Conservation (phyloP, 2,888 invertebrate species). For the Mythimna ferrago region DNA sequence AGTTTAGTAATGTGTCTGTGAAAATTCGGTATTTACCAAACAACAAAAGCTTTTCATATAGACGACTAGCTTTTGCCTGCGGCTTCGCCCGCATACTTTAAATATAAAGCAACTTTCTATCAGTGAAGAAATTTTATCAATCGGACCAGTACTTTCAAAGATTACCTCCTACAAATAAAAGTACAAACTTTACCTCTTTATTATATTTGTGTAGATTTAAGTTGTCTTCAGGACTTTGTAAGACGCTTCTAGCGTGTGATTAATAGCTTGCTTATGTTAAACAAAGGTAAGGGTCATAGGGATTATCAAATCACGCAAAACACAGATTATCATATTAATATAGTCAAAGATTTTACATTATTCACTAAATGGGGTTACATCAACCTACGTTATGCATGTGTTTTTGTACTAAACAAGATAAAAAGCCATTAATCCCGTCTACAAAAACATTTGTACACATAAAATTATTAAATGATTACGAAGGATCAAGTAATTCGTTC, state of each 20-base stretch:
- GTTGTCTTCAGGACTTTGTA: neutral
- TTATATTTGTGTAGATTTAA: too few relatives aligned
- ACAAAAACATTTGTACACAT: neutral
- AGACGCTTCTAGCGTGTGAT: neutral
- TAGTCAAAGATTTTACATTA: slow-evolving; percentile 5
- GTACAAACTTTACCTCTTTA: too few relatives aligned
- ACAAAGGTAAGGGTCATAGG: neutral
- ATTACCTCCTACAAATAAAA: too few relatives aligned
- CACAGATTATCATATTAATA: neutral
- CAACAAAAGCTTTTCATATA: neutral
- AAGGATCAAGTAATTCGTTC: slow-evolving; percentile 21
- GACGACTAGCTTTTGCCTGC: too few relatives aligned
- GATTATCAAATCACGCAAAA: neutral
- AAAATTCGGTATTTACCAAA: neutral
- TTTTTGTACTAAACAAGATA: slow-evolving; percentile 20
- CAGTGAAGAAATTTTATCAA: too few relatives aligned
- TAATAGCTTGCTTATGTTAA: slow-evolving; percentile 9
- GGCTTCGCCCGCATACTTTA: too few relatives aligned
- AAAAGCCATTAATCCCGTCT: slow-evolving; percentile 13
- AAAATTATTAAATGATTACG: slow-evolving; percentile 26
- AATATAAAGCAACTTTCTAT: too few relatives aligned
- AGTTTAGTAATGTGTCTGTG: neutral
- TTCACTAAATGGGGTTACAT: slow-evolving; percentile 25
- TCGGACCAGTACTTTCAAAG: too few relatives aligned
- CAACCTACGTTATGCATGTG: neutral